Base-by-base conservation (phyloP, 1,140 invertebrate species). In the Panulirus ornatus region DNA sequence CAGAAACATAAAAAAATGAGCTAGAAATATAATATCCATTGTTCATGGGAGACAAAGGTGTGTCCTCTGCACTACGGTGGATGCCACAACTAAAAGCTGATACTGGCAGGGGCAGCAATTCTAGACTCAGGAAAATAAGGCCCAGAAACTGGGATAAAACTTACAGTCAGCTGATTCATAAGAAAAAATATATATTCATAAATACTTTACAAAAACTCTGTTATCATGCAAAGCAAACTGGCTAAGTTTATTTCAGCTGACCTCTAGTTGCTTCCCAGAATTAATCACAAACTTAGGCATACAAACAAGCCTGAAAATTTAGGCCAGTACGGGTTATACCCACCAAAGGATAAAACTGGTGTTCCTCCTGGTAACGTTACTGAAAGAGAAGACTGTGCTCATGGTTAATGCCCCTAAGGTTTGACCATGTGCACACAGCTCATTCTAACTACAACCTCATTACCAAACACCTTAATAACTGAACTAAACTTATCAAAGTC, bases 281-380 rank as follows among this genome's bases (percentile, higher is more conserved):
- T 27, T 47, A 47, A 30, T 82, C 36, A 75, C 58, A 70, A 71
- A 30, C n/a, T 30, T 47, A 73, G n/a, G 71, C 66, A 75, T 76
- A 89, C 88, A 83, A 89, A 76, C 16, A 44, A 83, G 81, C 63
- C 47, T 40, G 27, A n/a, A 73, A 75, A 83, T 34, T 82, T 89
- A 19, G 42, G 63, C 75, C 27, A 75, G 44, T 66, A 76, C 47
- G 70, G 88, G 81, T 70, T 84, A 70, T 89, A 89, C 88, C 88
- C 88, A 89, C 88, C 88, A 89, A 89, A 89, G 42, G 88, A 89
- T 83, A 89, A 71, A 51, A 89, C 88, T 40, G 88, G 88, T 83
- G 88, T 84, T 71, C 79, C 88, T 89, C 79, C 88, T 75, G 88
- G 79, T 84, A 89, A 75, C 79, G 88, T 42, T 70, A 89, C 88